phyloP scores from a whole-genome alignment of 2,113 vertebrate species.

The Scomber japonicus region DNA sequence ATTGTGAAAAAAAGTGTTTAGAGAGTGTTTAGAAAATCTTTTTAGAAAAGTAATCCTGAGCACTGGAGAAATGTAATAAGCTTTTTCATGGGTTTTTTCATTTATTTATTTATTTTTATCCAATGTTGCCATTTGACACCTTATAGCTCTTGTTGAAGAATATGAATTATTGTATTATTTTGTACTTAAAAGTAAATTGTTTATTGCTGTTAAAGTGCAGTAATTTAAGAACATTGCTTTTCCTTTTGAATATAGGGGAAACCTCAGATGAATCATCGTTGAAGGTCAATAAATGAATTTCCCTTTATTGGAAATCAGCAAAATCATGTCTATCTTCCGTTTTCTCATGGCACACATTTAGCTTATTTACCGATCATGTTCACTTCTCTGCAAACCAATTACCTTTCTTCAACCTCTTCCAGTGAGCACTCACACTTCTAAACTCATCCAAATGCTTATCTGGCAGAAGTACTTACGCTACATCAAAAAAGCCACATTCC shows the following conservation, averaged over 20 bases:
- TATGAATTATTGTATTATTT: too few species aligned
- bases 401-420: constrained; percentile 38
- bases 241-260: background rate
- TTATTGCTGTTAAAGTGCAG: too few species aligned
- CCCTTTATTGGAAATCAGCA: background rate
- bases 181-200: too few species aligned
- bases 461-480: constrained; percentile 60
- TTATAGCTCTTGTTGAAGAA: too few species aligned
- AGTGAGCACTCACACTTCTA: constrained; percentile 16
- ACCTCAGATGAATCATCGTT: background rate
- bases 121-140: too few species aligned
- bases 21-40: too few species aligned
- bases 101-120: too few species aligned
- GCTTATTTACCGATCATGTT: background rate
- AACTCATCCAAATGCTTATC: constrained; percentile 66
- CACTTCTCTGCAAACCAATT: constrained; percentile 11
- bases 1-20: too few species aligned
- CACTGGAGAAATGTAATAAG: too few species aligned
- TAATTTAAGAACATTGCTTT: background rate
- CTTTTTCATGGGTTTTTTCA: too few species aligned
- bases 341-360: constrained; percentile 8
- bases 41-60: too few species aligned
- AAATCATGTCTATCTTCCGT: background rate
- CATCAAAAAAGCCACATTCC: constrained; percentile 66
- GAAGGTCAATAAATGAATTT: background rate